Evolutionary conservation across 2,113 vertebrate species (phyloP).

Genomic region (Mesocricetus auratus): DNA sequence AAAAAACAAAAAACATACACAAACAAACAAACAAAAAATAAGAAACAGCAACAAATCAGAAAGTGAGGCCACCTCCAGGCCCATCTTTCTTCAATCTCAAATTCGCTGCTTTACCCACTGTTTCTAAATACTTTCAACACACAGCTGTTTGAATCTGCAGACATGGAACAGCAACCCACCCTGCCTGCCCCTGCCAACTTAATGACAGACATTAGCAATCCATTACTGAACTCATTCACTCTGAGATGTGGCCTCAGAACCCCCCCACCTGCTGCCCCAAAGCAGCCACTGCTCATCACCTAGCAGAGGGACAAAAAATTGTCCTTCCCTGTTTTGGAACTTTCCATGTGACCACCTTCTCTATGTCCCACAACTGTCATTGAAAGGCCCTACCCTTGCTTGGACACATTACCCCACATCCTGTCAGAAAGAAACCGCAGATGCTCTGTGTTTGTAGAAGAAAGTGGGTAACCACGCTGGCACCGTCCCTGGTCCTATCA

Average conservation of each 20-base stretch:
- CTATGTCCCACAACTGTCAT: not conserved
- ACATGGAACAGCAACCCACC: not conserved
- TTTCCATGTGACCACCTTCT: not conserved
- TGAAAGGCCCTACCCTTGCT: not conserved
- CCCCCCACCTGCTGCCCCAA: not conserved
- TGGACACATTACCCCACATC: not conserved
- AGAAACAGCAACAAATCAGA: not conserved
- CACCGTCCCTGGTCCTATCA: not conserved
- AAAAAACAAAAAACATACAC: too few species aligned
- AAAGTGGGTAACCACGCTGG: constrained; percentile 28
- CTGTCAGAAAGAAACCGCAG: not conserved
- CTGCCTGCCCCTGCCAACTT: not conserved
- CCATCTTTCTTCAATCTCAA: not conserved
- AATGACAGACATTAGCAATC: not conserved
- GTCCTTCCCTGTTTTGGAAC: constrained; percentile 19
- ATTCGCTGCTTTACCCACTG: not conserved
- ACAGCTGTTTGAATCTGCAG: not conserved
- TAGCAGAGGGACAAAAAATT: not conserved
- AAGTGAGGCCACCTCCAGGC: too few species aligned
- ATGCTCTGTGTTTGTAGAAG: not conserved
- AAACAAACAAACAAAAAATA: too few species aligned
- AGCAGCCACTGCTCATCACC: not conserved
- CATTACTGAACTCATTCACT: not conserved
- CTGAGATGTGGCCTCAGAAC: not conserved
- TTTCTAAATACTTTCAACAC: not conserved